Evolutionary conservation across 2,113 vertebrate genomes (phyloP), one percentile per base, ranked within the genome.

Genomic region (Hippotragus niger): DNA sequence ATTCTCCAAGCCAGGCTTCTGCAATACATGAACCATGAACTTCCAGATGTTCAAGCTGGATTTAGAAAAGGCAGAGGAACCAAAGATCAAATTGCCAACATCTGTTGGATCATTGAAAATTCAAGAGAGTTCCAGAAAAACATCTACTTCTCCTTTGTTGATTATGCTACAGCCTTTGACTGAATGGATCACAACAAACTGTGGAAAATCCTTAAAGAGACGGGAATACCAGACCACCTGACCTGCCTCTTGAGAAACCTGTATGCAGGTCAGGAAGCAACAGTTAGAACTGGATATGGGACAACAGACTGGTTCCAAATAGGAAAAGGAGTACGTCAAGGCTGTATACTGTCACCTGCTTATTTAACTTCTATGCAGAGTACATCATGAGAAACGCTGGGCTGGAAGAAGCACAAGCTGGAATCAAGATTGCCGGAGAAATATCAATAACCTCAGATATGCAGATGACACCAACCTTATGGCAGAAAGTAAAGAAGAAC

Each of bases 261-360:
- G n/a, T 71, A 71, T 71, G 5, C 64, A 71, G 64, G 5, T 36
- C 64, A 71, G 19, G 64, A 71, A 36, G 17, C 64, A 71, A 36
- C 17, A 67, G n/a, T 71, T 36, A 71, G 8, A 36, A 71, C 17
- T 71, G n/a, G 17, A 36, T 2, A 71, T 36, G n/a, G n/a, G 36
- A 36, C 9, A 1, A 71, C 64, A 71, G n/a, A 36, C 17, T 71
- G 64, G 64, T 71, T 71, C 64, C n/a, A 67, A 36, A 67, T 36
- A 19, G 17, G 17, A 2, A 67, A 36, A 67, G 17, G 4, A 36
- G 8, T 10, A n/a, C 0, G 0, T n/a, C 64, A 67, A 21, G 64
- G 64, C 33, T 67, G 8, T 67, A 21, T 67, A 21, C 8, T 67
- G 17, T 67, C 64, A 67, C 64, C 16, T n/a, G 16, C 17, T 67